Conservation (phyloP, 2,113 vertebrate species). For the Urocolius indicus region DNA sequence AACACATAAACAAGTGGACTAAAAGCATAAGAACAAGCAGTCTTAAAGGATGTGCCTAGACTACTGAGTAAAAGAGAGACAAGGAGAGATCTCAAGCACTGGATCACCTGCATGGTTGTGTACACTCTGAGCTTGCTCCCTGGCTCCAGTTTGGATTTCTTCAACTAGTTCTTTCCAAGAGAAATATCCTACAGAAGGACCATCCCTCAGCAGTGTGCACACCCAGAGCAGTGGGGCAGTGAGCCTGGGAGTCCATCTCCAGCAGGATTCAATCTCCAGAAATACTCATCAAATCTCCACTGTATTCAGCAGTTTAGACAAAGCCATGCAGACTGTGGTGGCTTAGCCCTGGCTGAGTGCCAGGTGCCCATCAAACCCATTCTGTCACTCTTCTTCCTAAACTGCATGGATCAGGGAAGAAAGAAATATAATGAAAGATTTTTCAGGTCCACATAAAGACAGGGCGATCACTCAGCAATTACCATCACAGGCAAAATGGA, state of each 20-base stretch:
- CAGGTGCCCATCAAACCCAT: too few relatives aligned
- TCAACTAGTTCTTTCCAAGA: neutral
- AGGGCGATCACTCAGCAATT: too few relatives aligned
- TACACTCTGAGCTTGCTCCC: neutral
- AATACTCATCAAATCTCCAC: neutral
- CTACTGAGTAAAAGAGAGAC: neutral
- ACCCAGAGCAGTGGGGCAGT: neutral
- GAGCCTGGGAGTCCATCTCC: neutral
- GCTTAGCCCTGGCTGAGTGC: too few relatives aligned
- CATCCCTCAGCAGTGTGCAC: neutral
- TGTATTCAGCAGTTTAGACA: neutral
- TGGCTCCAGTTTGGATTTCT: neutral
- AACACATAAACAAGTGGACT: neutral
- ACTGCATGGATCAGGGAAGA: too few relatives aligned
- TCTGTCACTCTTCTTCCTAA: too few relatives aligned
- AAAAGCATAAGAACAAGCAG: neutral
- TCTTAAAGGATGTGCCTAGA: neutral
- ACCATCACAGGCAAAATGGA: too few relatives aligned
- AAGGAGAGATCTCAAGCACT: neutral
- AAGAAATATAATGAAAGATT: too few relatives aligned
- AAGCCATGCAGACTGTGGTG: neutral
- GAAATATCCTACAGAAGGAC: neutral
- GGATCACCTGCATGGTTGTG: fast-evolving
- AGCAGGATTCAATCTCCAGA: neutral
- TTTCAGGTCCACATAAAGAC: too few relatives aligned